Evolutionary conservation across 1,140 invertebrate genomes (phyloP), one percentile per base, ranked within the genome.

Genomic region (Coptotermes formosanus): DNA sequence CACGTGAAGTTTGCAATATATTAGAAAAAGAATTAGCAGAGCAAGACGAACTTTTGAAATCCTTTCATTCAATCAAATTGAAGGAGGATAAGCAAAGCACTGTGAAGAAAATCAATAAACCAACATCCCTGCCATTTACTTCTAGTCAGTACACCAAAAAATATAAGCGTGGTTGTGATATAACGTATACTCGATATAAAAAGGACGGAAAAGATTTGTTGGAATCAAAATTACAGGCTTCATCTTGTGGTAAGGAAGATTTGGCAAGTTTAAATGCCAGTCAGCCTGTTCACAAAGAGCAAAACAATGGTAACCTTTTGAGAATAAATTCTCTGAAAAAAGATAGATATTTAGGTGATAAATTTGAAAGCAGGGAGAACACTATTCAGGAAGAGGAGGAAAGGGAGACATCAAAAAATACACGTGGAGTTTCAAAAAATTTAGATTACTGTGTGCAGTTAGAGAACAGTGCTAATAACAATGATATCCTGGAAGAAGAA

Each of bases 11-110:
- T 43, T 25, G 45, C 7, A 30, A 30, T 85, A 81, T 88, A 44
- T 86, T 89, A 38, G 88, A 89, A 82, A 87, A 86, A 81, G 89
- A 89, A 84, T 82, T 89, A 44, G 89, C 89, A 43, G 89, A 89
- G 87, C 89, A 89, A 86, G 89, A 89, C 86, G 86, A 88, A 59
- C 87, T 89, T 55, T 88, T 89, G 44, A 86, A 89, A 45, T 89
- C 88, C 32, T 89, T 89, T 85, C 87, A 87, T 59, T 89, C 88
- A 1, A 89, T 89, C n/a, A 86, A 88, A 38, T 87, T 86, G 19
- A 88, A 87, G 84, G 88, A 89, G 83, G 45, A 52, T 32, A 87
- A 86, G 23, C 30, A 55, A 85, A 87, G n/a, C 32, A 87, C 59
- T 48, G 59, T 52, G 7, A 86, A 87, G 44, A 87, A 87, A 86